phyloP scores from a whole-genome alignment of 2,113 vertebrate genomes.

The Ophiodon elongatus region DNA sequence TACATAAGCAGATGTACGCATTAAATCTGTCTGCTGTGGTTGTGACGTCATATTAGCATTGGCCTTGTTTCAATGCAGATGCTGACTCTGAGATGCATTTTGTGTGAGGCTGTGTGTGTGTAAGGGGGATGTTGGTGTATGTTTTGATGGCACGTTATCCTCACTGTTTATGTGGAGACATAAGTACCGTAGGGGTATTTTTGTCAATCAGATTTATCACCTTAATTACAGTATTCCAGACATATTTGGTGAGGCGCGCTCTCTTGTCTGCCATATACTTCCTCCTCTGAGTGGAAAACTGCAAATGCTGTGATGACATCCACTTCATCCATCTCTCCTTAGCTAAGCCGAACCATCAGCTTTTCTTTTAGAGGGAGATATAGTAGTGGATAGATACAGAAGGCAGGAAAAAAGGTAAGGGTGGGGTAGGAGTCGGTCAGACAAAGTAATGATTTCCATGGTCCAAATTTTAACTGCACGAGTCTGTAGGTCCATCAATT shows the following conservation, averaged over 20 bases:
- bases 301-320: conserved; percentile 48
- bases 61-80: conserved; percentile 64
- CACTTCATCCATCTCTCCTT: conserved; percentile 43
- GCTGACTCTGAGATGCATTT: conserved; percentile 47
- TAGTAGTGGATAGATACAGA: background rate
- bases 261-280: conserved; percentile 48
- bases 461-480: conserved; percentile 56
- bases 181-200: conserved; percentile 69
- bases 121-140: background rate
- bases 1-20: conserved; percentile 56
- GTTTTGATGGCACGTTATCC: conserved; percentile 59
- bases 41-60: conserved; percentile 62
- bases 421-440: conserved; percentile 32
- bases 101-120: conserved; percentile 12
- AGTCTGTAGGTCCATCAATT: conserved; percentile 66
- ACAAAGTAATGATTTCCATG: conserved; percentile 62
- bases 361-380: conserved; percentile 20
- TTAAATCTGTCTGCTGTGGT: conserved; percentile 62
- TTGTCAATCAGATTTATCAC: conserved; percentile 76
- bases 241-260: conserved; percentile 48
- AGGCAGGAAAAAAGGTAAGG: background rate
- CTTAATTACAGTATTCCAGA: conserved; percentile 71
- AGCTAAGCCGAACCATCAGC: conserved; percentile 8
- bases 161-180: conserved; percentile 47
- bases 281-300: conserved; percentile 42